Evolutionary conservation across 1,140 invertebrate genomes (phyloP).

Genomic region (Bombus polaris): DNA sequence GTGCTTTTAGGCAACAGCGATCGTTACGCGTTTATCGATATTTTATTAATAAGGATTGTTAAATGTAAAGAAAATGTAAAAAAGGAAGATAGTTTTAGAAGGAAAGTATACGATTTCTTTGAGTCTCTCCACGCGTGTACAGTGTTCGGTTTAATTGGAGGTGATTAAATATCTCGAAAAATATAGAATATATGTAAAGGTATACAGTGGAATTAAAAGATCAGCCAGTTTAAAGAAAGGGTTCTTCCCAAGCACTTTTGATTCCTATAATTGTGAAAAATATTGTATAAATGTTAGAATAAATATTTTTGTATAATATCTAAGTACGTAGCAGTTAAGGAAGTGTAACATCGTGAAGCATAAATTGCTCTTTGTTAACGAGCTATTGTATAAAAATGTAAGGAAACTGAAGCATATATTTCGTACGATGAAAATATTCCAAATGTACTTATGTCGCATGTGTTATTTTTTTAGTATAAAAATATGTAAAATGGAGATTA

Average conservation of each 20-base stretch:
- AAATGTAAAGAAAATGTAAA: constrained; percentile 3
- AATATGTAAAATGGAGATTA: background rate
- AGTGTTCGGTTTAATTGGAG: too few species aligned
- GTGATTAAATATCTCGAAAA: too few species aligned
- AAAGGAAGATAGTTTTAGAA: background rate
- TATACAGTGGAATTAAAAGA: background rate
- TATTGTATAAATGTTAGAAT: background rate
- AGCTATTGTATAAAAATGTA: background rate
- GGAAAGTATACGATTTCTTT: too few species aligned
- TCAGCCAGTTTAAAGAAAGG: too few species aligned
- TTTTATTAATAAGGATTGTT: background rate
- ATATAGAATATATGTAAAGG: background rate
- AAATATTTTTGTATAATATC: constrained; percentile 16
- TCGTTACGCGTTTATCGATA: background rate
- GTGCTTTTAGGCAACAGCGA: background rate
- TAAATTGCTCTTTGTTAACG: background rate
- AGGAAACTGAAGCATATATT: background rate
- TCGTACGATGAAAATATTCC: background rate
- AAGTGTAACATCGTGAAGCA: background rate
- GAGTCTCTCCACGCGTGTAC: too few species aligned
- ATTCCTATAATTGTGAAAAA: background rate
- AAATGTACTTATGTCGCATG: background rate
- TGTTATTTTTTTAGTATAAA: background rate
- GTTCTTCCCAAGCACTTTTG: background rate
- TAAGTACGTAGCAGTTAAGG: background rate